phyloP scores from a whole-genome alignment of 53 echinoderm and acorn worm genomes.

The Glandiceps talaboti region DNA sequence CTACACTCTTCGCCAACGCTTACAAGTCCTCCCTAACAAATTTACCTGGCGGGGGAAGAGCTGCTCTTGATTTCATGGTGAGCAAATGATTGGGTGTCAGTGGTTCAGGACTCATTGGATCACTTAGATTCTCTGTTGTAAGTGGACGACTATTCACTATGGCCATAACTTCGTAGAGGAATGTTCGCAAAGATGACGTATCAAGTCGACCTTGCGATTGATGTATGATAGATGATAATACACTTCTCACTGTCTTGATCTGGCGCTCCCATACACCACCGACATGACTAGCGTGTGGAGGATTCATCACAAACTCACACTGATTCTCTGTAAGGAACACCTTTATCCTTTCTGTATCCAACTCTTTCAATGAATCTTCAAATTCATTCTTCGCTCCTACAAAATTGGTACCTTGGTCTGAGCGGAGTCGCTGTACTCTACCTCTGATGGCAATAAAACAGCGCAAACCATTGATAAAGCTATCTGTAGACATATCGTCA shows the following conservation, averaged over 20 bases:
- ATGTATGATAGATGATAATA: slow-evolving; percentile 27
- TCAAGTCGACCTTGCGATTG: slow-evolving; percentile 30
- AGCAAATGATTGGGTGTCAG: slow-evolving; percentile 40
- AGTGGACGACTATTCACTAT: slow-evolving; percentile 39
- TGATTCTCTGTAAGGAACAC: slow-evolving; percentile 26
- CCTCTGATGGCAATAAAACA: slow-evolving; percentile 43
- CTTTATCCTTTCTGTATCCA: slow-evolving; percentile 17
- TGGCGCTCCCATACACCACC: slow-evolving; percentile 66
- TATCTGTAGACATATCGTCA: too few species aligned
- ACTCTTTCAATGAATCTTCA: slow-evolving; percentile 17
- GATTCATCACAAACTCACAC: slow-evolving; percentile 38
- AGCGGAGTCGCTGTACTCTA: slow-evolving; percentile 24
- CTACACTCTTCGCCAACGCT: slow-evolving; percentile 37
- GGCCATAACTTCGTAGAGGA: slow-evolving; percentile 24
- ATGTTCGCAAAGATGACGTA: slow-evolving; percentile 36
- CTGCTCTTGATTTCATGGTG: slow-evolving; percentile 41
- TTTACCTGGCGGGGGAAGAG: too few species aligned
- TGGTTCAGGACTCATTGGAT: slow-evolving; percentile 14
- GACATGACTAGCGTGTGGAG: too few species aligned
- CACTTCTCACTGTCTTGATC: too few species aligned
- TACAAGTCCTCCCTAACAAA: slow-evolving; percentile 31
- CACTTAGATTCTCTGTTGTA: slow-evolving; percentile 18
- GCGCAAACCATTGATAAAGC: too few species aligned
- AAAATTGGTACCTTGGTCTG: slow-evolving; percentile 46
- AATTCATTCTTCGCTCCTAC: slow-evolving; percentile 31